These are phyloP conservation scores for Dicaeum eximium DNA, from an alignment of 2,113 vertebrate species.

Conservation along the genomic window DNA sequence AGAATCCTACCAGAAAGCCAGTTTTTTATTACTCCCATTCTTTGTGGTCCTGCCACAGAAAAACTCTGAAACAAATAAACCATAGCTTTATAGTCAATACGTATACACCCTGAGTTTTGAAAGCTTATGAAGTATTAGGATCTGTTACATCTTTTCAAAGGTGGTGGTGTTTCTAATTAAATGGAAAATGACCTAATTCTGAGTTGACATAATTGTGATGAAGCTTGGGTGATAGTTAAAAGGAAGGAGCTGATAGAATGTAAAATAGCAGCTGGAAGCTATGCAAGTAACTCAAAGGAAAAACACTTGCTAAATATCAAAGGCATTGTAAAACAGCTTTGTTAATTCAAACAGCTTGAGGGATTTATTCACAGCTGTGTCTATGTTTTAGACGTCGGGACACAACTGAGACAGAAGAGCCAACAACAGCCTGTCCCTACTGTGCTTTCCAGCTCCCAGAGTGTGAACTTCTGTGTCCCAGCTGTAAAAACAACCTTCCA, in stretches of 20 bases:
- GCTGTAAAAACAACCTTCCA: slow-evolving; percentile 93
- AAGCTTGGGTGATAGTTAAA: background rate
- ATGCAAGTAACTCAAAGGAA: background rate
- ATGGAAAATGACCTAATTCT: background rate
- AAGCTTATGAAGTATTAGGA: background rate
- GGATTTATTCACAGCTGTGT: background rate
- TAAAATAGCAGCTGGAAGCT: background rate
- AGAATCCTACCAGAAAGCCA: background rate
- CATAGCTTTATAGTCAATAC: background rate
- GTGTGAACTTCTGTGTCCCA: slow-evolving; percentile 88
- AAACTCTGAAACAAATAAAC: background rate
- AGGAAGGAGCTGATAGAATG: background rate
- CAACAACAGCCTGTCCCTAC: slow-evolving; percentile 85
- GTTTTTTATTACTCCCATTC: background rate
- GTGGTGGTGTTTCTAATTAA: background rate
- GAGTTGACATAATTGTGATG: background rate
- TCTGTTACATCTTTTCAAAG: background rate
- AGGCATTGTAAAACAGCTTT: background rate
- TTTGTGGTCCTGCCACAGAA: background rate
- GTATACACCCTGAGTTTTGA: background rate
- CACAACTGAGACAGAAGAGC: slow-evolving; percentile 85
- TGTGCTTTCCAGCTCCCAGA: slow-evolving; percentile 88
- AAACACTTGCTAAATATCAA: background rate
- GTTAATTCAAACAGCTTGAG: background rate
- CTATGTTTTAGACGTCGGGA: slow-evolving; percentile 80